Conservation (phyloP, 2,113 vertebrate genomes). For the Rostratula benghalensis region DNA sequence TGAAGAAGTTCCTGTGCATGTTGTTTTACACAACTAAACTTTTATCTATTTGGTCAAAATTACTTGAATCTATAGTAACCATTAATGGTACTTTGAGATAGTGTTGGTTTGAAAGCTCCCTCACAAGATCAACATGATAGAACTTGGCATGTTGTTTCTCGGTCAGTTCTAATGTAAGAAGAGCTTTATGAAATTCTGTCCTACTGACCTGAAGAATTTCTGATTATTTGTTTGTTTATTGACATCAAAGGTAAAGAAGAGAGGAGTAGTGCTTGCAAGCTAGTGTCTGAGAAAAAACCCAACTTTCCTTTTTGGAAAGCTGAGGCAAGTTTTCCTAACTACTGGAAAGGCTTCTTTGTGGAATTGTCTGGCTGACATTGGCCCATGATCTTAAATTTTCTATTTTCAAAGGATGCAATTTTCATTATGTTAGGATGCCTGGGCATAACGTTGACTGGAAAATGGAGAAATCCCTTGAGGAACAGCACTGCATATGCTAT, state of each 20-base stretch:
- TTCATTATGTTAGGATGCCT: neutral
- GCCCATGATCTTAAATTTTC: neutral
- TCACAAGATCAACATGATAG: neutral
- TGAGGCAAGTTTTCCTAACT: neutral
- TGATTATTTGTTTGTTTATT: neutral
- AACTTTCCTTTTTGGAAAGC: neutral
- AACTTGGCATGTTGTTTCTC: neutral
- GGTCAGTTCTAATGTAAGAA: neutral
- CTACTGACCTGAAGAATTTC: neutral
- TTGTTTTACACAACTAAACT: neutral
- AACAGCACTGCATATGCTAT: accelerated
- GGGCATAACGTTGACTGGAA: neutral
- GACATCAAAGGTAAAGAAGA: neutral
- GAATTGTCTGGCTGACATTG: neutral
- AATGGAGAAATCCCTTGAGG: neutral
- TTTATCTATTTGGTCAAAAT: neutral
- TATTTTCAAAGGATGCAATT: neutral
- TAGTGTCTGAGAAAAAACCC: neutral
- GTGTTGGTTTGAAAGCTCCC: neutral
- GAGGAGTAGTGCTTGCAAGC: neutral
- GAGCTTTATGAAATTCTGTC: neutral
- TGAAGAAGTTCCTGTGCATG: neutral
- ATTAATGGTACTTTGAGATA: neutral
- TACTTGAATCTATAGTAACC: neutral
- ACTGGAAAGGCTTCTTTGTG: accelerated